Evolutionary conservation across 2,888 invertebrate genomes (phyloP).

Genomic region (Craniophora ligustri): DNA sequence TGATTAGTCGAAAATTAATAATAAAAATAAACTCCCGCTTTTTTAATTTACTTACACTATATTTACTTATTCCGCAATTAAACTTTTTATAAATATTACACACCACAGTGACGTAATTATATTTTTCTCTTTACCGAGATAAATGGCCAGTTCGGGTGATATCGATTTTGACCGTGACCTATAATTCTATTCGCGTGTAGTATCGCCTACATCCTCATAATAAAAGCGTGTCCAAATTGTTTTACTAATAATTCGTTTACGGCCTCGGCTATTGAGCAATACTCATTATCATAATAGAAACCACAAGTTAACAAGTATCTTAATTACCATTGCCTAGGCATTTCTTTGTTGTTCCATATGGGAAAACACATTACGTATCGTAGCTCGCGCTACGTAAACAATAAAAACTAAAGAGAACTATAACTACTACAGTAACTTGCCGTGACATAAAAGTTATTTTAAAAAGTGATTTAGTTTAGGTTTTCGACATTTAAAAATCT

Average conservation of each 20-base stretch:
- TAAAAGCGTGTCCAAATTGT: slow-evolving; percentile 28
- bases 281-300: slow-evolving; percentile 17
- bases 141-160: slow-evolving; percentile 42
- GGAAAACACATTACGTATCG: slow-evolving; percentile 5
- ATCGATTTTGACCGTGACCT: slow-evolving; percentile 72
- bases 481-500: too few species aligned
- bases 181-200: slow-evolving; percentile 50
- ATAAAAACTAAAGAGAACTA: not conserved
- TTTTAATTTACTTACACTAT: too few species aligned
- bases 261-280: slow-evolving; percentile 32
- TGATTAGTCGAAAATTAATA: slow-evolving; percentile 12
- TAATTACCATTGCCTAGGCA: slow-evolving; percentile 34
- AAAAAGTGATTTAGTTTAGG: too few species aligned
- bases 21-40: slow-evolving; percentile 7
- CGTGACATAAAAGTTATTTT: too few species aligned
- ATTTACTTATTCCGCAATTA: too few species aligned
- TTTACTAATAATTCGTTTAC: slow-evolving; percentile 18
- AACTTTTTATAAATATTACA: too few species aligned
- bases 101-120: too few species aligned
- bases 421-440: too few species aligned
- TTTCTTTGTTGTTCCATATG: slow-evolving; percentile 33
- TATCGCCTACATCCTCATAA: slow-evolving; percentile 41
- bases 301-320: slow-evolving; percentile 37
- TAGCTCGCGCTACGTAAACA: not conserved
- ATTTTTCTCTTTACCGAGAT: slow-evolving; percentile 29